These are phyloP conservation scores for Pagrus major DNA, from an alignment of 2,113 vertebrate genomes.

Conservation along the genomic window DNA sequence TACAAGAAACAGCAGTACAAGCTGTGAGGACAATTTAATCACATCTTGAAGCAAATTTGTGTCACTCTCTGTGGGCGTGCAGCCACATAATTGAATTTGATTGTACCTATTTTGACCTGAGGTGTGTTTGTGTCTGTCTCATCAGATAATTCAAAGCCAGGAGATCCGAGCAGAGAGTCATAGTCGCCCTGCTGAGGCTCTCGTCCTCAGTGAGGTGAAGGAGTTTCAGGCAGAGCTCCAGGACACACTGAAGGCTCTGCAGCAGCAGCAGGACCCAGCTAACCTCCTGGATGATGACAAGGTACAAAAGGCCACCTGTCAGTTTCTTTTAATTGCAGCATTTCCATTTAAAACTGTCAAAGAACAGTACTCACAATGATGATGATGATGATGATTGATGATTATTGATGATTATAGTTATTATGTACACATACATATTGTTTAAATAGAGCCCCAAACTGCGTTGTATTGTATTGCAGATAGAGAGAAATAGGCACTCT, in stretches of 20 bases:
- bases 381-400: not conserved
- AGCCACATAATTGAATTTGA: constrained; percentile 5
- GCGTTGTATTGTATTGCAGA: not conserved
- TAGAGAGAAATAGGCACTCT: not conserved
- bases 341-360: not conserved
- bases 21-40: not conserved
- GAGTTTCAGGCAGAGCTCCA: constrained; percentile 87
- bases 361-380: not conserved
- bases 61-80: not conserved
- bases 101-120: not conserved
- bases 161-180: constrained; percentile 45
- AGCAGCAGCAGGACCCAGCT: constrained; percentile 85
- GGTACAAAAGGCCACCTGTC: constrained; percentile 79
- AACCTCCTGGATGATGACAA: constrained; percentile 87
- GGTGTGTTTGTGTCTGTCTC: constrained; percentile 8
- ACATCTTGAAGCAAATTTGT: not conserved
- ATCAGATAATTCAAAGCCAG: constrained; percentile 57
- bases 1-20: constrained; percentile 4
- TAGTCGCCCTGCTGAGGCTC: constrained; percentile 17
- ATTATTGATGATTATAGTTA: not conserved
- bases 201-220: constrained; percentile 75
- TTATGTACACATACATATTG: not conserved
- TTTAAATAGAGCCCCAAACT: not conserved
- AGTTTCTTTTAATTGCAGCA: fast-evolving
- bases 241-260: constrained; percentile 84